phyloP scores from a whole-genome alignment of 1,140 invertebrate genomes.

The Ditylenchus dipsaci region DNA sequence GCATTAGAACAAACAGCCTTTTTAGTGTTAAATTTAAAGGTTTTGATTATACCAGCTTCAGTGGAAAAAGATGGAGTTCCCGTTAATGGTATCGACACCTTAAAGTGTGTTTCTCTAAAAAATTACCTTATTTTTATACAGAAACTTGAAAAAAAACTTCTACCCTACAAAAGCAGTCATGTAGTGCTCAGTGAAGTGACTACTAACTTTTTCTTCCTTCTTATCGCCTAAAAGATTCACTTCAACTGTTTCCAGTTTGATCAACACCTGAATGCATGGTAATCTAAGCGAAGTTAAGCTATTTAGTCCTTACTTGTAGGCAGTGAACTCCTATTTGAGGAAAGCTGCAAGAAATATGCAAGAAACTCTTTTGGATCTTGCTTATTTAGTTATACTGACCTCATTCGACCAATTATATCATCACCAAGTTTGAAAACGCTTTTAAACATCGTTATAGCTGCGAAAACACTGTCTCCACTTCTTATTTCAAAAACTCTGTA shows the following conservation, averaged over 20 bases:
- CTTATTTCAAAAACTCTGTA: slow-evolving; percentile 40
- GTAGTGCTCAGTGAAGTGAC: slow-evolving; percentile 26
- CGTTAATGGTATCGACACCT: slow-evolving; percentile 46
- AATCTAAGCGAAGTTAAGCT: background rate
- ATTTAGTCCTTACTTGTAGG: slow-evolving; percentile 29
- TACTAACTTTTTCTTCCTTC: slow-evolving; percentile 4
- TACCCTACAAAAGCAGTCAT: slow-evolving; percentile 38
- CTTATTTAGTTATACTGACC: too few species aligned
- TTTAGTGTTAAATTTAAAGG: background rate
- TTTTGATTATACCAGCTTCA: slow-evolving; percentile 37
- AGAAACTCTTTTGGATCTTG: too few species aligned
- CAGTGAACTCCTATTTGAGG: slow-evolving; percentile 36
- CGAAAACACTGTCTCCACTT: slow-evolving; percentile 36
- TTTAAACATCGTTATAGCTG: slow-evolving; percentile 47
- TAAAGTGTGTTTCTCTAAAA: slow-evolving; percentile 40
- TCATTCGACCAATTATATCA: slow-evolving; percentile 39
- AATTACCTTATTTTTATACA: too few species aligned
- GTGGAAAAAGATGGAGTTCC: slow-evolving; percentile 49
- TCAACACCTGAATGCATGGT: slow-evolving; percentile 32
- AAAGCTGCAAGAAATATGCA: slow-evolving; percentile 33
- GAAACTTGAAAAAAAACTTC: too few species aligned
- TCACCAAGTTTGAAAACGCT: slow-evolving; percentile 52
- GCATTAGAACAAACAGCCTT: too few species aligned
- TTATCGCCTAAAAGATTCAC: slow-evolving; percentile 35
- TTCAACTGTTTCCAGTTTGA: slow-evolving; percentile 40